Evolutionary conservation across 64 coral and sea anemone genomes (phyloP).

Genomic region (Dendrophyllia cribrosa): DNA sequence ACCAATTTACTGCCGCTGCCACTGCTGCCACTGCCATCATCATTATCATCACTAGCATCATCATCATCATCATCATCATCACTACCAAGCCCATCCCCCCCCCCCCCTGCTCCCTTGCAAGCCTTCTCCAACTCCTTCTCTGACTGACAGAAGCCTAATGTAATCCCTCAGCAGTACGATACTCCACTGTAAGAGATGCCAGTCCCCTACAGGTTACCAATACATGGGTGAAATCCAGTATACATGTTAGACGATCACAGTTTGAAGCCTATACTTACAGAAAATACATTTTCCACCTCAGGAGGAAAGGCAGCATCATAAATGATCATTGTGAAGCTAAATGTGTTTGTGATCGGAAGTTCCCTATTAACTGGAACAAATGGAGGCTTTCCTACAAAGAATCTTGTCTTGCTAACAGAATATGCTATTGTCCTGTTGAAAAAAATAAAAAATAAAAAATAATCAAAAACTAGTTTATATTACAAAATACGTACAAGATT

Average conservation of each 20-base stretch:
- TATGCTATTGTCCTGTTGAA: slow-evolving; percentile 92
- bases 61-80: too few relatives aligned
- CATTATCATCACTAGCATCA: too few relatives aligned
- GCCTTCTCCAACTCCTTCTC: too few relatives aligned
- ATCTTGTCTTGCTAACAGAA: slow-evolving; percentile 99
- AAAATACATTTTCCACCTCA: slow-evolving; percentile 85
- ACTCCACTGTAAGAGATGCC: too few relatives aligned
- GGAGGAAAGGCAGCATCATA: slow-evolving; percentile 88
- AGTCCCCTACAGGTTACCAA: too few relatives aligned
- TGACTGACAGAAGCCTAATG: too few relatives aligned
- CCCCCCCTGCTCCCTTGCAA: too few relatives aligned
- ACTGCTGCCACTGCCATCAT: too few relatives aligned
- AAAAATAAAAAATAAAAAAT: background rate
- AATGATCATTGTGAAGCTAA: slow-evolving; percentile 91
- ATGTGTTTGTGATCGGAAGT: slow-evolving; percentile 95
- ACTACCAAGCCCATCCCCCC: too few relatives aligned
- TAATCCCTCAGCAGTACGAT: too few relatives aligned
- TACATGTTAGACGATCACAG: background rate
- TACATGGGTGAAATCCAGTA: background rate
- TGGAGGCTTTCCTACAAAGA: slow-evolving; percentile 92
- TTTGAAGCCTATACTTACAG: slow-evolving; percentile 60
- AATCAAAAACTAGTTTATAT: background rate
- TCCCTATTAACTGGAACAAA: slow-evolving; percentile 89
- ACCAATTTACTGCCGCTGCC: too few relatives aligned
- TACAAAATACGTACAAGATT: background rate